Conservation (phyloP, 2,797 vertebrate species). For the Podarcis lilfordi region DNA sequence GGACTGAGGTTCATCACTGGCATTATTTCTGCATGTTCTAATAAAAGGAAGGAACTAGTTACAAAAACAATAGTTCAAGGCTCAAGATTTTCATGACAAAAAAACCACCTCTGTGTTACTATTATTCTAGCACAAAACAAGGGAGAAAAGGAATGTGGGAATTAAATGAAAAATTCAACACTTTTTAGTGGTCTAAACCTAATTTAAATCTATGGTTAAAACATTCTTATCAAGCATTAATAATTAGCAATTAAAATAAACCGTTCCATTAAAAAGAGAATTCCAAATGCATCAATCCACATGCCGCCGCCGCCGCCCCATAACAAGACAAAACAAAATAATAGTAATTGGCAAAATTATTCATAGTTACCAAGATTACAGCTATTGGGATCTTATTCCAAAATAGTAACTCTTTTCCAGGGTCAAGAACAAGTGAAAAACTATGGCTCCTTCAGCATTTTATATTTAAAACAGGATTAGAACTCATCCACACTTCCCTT, state of each 20-base stretch:
- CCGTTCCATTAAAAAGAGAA: neutral
- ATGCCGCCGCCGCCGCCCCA: too few species aligned
- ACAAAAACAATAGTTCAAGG: neutral
- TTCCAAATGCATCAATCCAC: neutral
- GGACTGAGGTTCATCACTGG: too few species aligned
- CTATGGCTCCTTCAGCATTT: neutral
- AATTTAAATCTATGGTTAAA: slow-evolving; percentile 28
- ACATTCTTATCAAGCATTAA: slow-evolving; percentile 14
- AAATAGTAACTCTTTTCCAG: neutral
- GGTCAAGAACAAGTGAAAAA: neutral
- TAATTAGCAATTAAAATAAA: slow-evolving; percentile 21
- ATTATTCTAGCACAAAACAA: slow-evolving; percentile 29
- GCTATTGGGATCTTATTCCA: neutral
- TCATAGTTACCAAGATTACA: slow-evolving; percentile 1
- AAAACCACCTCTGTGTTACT: neutral
- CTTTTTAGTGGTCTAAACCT: slow-evolving; percentile 12
- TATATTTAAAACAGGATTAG: neutral
- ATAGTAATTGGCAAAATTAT: slow-evolving; percentile 8
- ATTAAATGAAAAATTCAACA: slow-evolving; percentile 24
- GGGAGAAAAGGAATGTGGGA: neutral
- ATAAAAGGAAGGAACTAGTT: neutral
- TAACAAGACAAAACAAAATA: too few species aligned
- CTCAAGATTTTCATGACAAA: slow-evolving; percentile 1
- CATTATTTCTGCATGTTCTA: too few species aligned
- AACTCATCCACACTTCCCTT: neutral